Conservation (phyloP, 1,140 invertebrate species). For the Nymphalis io region DNA sequence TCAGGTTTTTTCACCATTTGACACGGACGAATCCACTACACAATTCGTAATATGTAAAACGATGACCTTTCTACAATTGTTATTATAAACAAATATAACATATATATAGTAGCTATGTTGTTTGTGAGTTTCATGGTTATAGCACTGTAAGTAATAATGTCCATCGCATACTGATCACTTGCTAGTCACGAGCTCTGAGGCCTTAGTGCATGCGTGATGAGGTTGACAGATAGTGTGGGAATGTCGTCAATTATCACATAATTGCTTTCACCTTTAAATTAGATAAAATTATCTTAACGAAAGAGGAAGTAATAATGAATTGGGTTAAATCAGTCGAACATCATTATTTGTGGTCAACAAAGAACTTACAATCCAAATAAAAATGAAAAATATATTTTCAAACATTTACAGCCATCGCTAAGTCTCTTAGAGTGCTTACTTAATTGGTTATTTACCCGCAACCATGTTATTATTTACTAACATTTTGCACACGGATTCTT, state of each 20-base stretch:
- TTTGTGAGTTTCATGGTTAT: slow-evolving; percentile 33
- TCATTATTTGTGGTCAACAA: too few species aligned
- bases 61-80: background rate
- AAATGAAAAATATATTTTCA: too few species aligned
- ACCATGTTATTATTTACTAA: too few species aligned
- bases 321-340: background rate
- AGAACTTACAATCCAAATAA: too few species aligned
- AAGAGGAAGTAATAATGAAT: background rate
- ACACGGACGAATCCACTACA: too few species aligned
- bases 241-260: slow-evolving; percentile 26
- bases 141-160: slow-evolving; percentile 25
- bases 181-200: slow-evolving; percentile 51
- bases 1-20: too few species aligned
- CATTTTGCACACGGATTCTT: too few species aligned
- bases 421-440: too few species aligned
- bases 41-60: background rate
- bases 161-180: slow-evolving; percentile 50
- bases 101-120: background rate
- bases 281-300: background rate
- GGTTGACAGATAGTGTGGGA: slow-evolving; percentile 35
- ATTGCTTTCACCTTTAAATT: slow-evolving; percentile 26
- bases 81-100: background rate
- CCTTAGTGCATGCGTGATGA: slow-evolving; percentile 55
- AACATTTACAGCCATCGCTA: too few species aligned
- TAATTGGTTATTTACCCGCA: too few species aligned